Conservation (phyloP, 2,797 vertebrate species). For the Macrochelys suwanniensis region DNA sequence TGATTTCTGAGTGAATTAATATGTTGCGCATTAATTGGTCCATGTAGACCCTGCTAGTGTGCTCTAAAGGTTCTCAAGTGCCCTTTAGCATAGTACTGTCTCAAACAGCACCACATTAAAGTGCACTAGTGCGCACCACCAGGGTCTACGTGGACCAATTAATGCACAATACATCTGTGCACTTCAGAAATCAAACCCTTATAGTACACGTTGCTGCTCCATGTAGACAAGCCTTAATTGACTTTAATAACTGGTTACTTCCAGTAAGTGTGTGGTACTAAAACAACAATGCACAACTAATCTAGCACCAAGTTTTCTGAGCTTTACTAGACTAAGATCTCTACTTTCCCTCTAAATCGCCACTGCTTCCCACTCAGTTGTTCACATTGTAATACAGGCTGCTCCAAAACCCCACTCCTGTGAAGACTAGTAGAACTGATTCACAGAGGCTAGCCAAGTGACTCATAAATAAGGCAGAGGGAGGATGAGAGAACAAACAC, state of each 20-base stretch:
- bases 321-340: neutral
- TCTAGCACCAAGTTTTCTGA: neutral
- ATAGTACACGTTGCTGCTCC: neutral
- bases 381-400: neutral
- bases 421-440: neutral
- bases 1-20: neutral
- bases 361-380: neutral
- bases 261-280: neutral
- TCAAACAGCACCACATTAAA: neutral
- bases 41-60: neutral
- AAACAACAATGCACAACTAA: conserved; percentile 12
- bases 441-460: neutral
- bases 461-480: neutral
- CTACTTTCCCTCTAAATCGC: neutral
- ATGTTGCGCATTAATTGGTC: neutral
- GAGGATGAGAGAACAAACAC: neutral
- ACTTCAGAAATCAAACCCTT: neutral
- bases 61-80: neutral
- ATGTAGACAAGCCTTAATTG: conserved; percentile 14
- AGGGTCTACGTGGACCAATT: neutral
- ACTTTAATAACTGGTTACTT: conserved; percentile 45
- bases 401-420: neutral
- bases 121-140: neutral
- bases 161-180: neutral
- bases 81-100: neutral